Evolutionary conservation across 2,797 vertebrate species (phyloP), one percentile per base, ranked within the genome.

Genomic region (Enteromius argenteus): DNA sequence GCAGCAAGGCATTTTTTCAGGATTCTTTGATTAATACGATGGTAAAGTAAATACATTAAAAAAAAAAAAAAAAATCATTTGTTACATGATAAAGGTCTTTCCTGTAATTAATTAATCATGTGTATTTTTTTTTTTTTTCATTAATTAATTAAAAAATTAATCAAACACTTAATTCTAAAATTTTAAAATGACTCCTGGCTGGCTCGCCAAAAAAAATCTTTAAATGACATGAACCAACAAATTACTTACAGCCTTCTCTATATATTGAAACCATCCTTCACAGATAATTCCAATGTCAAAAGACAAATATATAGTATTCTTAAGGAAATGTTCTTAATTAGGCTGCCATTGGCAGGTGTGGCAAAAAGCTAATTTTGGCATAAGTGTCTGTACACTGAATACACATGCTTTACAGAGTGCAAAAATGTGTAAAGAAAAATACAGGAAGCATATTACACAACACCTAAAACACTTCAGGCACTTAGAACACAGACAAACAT

Each of bases 381-480:
- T 6, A 35, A 7, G 30, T 39, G 74, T 71, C n/a, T 68, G 42
- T 44, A 60, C 53, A 21, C 53, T 75, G 44, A 69, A 53, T 44
- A 49, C 27, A 14, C 19, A 19, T 78, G 78, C 3, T 17, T 80
- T 62, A 64, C 78, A 62, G 68, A 86, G 73, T 73, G 23, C 27
- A 78, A 69, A 85, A 77, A 62, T 86, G 37, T 77, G 39, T 14
- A 62, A 79, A 85, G 67, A 44, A 39, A 81, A 90, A 85, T 85
- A 89, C 68, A 88, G 87, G 87, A 91, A 89, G 74, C 80, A 39
- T 46, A 82, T 87, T 85, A 87, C 85, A 89, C 84, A 87, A 84
- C 79, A 80, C 71, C 32, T 56, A 81, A 87, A 88, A 35, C 69
- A 37, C 85, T 56, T 76, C 79, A 80, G 83, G 74, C 85, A 80